A percentile compares a stretch with the other conserved stretches of the same genome.
Conservation (phyloP, 2,797 vertebrate genomes). For the Typhlichthys subterraneus region DNA sequence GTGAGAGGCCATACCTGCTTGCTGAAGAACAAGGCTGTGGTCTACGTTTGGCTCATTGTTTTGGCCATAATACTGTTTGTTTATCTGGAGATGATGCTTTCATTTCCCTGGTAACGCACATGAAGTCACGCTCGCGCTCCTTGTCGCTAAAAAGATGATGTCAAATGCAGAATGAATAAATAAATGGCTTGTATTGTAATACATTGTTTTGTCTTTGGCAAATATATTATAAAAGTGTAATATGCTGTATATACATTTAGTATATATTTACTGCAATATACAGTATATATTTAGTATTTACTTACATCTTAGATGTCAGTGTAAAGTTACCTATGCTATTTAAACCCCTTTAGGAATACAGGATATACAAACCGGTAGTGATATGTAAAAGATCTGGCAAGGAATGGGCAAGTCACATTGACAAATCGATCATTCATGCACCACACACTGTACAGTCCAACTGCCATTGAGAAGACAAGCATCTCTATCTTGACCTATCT, state of each 20-base stretch:
- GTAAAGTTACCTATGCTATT: too few species aligned
- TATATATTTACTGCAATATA: too few species aligned
- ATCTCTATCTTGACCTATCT: too few species aligned
- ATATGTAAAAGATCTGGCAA: slow-evolving; percentile 1
- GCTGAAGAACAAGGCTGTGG: slow-evolving; percentile 55
- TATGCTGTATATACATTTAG: background rate
- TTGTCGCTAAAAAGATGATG: too few species aligned
- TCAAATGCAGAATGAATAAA: background rate
- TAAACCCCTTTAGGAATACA: background rate
- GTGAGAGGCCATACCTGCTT: slow-evolving; percentile 44
- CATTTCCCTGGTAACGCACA: slow-evolving; percentile 65
- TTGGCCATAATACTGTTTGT: slow-evolving; percentile 67
- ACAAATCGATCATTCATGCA: background rate
- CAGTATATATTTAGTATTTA: background rate
- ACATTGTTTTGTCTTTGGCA: background rate
- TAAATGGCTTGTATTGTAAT: slow-evolving; percentile 1
- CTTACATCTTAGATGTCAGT: too few species aligned
- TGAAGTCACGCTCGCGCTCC: slow-evolving; percentile 11
- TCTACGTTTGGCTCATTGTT: slow-evolving; percentile 60
- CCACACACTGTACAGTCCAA: background rate
- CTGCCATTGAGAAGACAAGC: too few species aligned
- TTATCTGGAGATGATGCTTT: slow-evolving; percentile 72
- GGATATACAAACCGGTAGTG: background rate
- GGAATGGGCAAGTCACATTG: slow-evolving; percentile 4
- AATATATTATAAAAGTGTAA: background rate